Percentiles rank a stretch among this genome's conserved stretches.
These are phyloP conservation scores for Stichodactyla mertensii DNA, from an alignment of 64 coral and sea anemone genomes.

Conservation along the genomic window DNA sequence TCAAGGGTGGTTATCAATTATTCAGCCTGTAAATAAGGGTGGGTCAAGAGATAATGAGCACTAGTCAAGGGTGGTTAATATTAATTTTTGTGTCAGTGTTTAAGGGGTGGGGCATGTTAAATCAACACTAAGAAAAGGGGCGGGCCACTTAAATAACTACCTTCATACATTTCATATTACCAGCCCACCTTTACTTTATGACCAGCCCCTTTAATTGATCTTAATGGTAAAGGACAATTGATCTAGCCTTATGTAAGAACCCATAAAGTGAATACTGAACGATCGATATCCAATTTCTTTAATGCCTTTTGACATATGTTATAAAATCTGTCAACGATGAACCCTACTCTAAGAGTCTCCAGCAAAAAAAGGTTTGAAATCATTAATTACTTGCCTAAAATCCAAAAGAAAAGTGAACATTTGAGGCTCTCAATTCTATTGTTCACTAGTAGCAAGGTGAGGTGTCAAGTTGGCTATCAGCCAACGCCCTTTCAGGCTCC, in stretches of 20 bases:
- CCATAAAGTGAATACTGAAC: not conserved
- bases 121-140: too few relatives aligned
- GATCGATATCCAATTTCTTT: not conserved
- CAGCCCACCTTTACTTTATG: too few relatives aligned
- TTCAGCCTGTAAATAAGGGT: too few relatives aligned
- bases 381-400: not conserved
- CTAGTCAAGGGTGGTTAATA: too few relatives aligned
- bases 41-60: too few relatives aligned
- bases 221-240: not conserved
- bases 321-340: too few relatives aligned
- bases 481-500: not conserved
- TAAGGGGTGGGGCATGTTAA: too few relatives aligned
- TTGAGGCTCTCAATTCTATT: not conserved
- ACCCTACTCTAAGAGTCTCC: not conserved
- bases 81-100: too few relatives aligned
- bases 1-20: too few relatives aligned
- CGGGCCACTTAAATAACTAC: too few relatives aligned
- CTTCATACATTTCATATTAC: too few relatives aligned
- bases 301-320: not conserved
- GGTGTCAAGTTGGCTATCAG: not conserved
- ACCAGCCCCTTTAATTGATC: too few relatives aligned
- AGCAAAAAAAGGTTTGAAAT: not conserved
- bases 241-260: not conserved
- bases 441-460: not conserved
- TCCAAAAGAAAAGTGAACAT: not conserved